A percentile compares a stretch with the other conserved stretches of the same genome.
Evolutionary conservation across 2,888 invertebrate species (phyloP).

Genomic region (Eugnorisma glareosa): DNA sequence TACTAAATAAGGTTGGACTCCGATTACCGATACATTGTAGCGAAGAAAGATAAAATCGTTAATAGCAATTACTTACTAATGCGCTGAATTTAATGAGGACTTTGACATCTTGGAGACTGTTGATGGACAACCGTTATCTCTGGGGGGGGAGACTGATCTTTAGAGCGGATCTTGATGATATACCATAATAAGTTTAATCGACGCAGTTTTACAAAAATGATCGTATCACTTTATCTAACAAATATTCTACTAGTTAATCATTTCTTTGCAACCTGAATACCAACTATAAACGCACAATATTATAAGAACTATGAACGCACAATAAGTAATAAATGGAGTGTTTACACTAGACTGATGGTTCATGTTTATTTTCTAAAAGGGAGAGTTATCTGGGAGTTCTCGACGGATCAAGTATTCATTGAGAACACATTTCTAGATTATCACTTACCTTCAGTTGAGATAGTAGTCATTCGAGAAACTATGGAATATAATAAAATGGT

Average conservation of each 20-base stretch:
- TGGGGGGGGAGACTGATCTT: not conserved
- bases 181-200: not conserved
- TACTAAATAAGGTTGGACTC: slow-evolving; percentile 46
- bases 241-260: not conserved
- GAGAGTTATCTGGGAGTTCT: not conserved
- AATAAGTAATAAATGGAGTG: slow-evolving; percentile 27
- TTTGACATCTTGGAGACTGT: slow-evolving; percentile 30
- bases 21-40: slow-evolving; percentile 60
- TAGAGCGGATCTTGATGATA: not conserved
- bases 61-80: slow-evolving; percentile 53
- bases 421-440: not conserved
- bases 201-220: not conserved
- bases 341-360: too few relatives aligned
- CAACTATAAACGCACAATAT: slow-evolving; percentile 15
- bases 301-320: not conserved
- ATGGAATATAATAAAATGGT: not conserved
- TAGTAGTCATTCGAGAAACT: not conserved
- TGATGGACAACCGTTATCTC: slow-evolving; percentile 42
- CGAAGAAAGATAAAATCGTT: slow-evolving; percentile 43
- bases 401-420: not conserved
- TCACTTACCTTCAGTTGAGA: not conserved
- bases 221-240: not conserved
- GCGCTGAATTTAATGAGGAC: slow-evolving; percentile 37
- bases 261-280: slow-evolving; percentile 34
- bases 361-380: not conserved